Evolutionary conservation across 2,113 vertebrate genomes (phyloP).

Genomic region (Sebastes schlegelii): DNA sequence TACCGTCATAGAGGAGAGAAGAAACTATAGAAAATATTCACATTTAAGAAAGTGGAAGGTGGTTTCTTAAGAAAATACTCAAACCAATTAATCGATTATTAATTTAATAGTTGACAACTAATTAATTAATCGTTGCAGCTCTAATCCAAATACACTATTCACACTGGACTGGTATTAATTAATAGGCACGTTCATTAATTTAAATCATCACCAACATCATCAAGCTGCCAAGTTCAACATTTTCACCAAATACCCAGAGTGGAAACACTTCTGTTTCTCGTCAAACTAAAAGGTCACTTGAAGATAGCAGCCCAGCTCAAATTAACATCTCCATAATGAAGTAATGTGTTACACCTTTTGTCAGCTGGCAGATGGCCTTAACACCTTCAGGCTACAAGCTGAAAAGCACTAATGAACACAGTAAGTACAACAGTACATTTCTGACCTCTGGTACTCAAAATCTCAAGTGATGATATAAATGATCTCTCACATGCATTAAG

Average conservation of each 20-base stretch:
- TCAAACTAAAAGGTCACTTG: slow-evolving; percentile 53
- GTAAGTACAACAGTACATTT: slow-evolving; percentile 26
- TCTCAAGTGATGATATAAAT: slow-evolving; percentile 9
- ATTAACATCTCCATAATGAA: slow-evolving; percentile 52
- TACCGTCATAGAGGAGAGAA: no score
- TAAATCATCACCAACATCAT: not conserved
- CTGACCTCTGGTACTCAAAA: slow-evolving; percentile 42
- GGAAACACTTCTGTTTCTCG: slow-evolving; percentile 22
- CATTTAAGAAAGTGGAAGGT: no score
- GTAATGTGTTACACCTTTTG: slow-evolving; percentile 28
- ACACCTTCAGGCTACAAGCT: slow-evolving; percentile 43
- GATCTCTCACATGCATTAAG: not conserved
- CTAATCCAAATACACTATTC: not conserved
- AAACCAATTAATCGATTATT: no score
- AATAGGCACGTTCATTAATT: not conserved
- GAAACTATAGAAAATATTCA: no score
- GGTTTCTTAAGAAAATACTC: no score
- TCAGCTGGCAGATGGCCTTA: slow-evolving; percentile 44
- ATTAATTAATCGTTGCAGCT: no score
- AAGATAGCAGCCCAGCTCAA: slow-evolving; percentile 34
- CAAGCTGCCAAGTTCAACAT: not conserved
- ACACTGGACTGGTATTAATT: not conserved
- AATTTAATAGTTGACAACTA: no score
- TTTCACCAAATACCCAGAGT: not conserved
- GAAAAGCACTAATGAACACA: slow-evolving; percentile 54